Conservation (phyloP, 2,797 vertebrate species). For the Ataeniobius toweri region DNA sequence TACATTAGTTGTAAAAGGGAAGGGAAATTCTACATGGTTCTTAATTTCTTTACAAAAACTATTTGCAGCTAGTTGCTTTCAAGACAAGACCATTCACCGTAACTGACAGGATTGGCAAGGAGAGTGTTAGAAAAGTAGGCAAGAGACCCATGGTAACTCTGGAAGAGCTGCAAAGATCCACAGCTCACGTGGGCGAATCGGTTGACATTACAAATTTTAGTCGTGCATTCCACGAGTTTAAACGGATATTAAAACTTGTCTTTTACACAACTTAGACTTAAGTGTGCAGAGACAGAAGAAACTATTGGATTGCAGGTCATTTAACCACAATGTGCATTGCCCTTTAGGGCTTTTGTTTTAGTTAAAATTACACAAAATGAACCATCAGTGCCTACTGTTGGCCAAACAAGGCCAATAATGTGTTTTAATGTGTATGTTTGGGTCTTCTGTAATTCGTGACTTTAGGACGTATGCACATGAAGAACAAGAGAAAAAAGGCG, state of each 20-base stretch:
- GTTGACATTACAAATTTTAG: neutral
- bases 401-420: neutral
- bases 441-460: neutral
- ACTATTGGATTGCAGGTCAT: neutral
- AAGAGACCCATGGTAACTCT: no score
- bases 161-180: neutral
- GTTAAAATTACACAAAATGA: neutral
- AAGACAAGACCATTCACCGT: no score
- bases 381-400: no score
- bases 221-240: no score
- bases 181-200: neutral
- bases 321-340: neutral
- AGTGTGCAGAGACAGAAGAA: no score
- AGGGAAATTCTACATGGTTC: no score
- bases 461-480: neutral
- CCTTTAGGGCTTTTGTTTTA: neutral
- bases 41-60: no score
- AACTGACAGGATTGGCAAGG: no score
- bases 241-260: no score
- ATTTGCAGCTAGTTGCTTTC: no score
- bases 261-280: no score
- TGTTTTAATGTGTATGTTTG: neutral
- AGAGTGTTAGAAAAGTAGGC: no score
- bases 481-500: neutral
- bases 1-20: neutral